These are phyloP conservation scores for Pseudonaja textilis DNA, from an alignment of 2,113 vertebrate species.

Conservation along the genomic window DNA sequence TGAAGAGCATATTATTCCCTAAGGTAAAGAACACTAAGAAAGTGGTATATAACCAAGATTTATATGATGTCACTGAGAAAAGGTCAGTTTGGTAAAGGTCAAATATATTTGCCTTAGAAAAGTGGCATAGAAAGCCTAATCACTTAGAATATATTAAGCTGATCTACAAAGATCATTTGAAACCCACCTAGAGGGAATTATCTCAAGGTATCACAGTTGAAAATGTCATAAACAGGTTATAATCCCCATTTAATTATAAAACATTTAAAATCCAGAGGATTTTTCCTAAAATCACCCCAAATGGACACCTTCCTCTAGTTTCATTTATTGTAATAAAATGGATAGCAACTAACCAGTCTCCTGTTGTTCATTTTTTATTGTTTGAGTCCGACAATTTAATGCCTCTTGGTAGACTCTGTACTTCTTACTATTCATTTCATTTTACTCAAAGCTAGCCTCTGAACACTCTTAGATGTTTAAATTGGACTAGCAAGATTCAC, in stretches of 20 bases:
- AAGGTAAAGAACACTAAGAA: conserved; percentile 26
- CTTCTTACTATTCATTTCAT: conserved; percentile 6
- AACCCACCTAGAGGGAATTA: conserved; percentile 12
- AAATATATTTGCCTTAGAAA: not conserved
- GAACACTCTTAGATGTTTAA: conserved; percentile 44
- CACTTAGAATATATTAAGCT: conserved; percentile 11
- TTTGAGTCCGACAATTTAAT: conserved; percentile 13
- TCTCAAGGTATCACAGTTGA: not conserved
- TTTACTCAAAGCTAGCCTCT: not conserved
- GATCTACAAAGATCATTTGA: conserved; percentile 9
- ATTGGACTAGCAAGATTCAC: conserved; percentile 52
- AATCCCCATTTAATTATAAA: conserved; percentile 9
- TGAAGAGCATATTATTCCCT: conserved; percentile 39
- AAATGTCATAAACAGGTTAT: conserved; percentile 22
- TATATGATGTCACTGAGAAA: conserved; percentile 38
- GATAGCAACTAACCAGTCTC: not conserved
- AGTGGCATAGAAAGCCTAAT: conserved; percentile 23
- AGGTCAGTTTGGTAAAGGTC: conserved; percentile 28
- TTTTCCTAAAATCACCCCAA: conserved; percentile 2
- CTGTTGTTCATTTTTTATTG: not conserved
- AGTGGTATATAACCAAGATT: conserved; percentile 45
- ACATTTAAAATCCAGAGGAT: conserved; percentile 1
- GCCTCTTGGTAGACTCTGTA: not conserved
- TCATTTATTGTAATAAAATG: conserved; percentile 6
- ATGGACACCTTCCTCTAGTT: not conserved